Percentiles rank a stretch among this genome's conserved stretches.
phyloP scores from a whole-genome alignment of 2,797 vertebrate species.

The Chlorospingus flavigularis region DNA sequence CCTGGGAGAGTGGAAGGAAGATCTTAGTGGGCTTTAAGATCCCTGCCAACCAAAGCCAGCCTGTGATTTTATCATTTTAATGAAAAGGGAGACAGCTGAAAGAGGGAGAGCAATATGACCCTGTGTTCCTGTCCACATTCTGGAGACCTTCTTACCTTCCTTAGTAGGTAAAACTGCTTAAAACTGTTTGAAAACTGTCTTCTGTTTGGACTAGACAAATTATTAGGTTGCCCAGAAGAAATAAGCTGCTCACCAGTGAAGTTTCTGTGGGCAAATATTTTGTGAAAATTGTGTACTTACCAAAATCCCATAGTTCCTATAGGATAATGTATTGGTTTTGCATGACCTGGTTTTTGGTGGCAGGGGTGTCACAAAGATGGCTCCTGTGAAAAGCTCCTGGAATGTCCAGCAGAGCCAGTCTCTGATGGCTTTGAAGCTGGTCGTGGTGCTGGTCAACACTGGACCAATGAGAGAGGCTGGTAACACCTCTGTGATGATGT shows the following conservation, averaged over 20 bases:
- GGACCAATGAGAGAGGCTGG: too few relatives aligned
- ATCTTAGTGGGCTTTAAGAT: not conserved
- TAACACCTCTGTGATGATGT: too few relatives aligned
- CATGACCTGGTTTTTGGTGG: not conserved
- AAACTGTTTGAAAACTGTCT: not conserved
- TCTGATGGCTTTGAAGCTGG: too few relatives aligned
- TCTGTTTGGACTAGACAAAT: not conserved
- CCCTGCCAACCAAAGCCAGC: rapidly evolving
- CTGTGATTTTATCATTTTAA: not conserved
- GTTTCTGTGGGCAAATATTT: not conserved
- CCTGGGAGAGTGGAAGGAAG: not conserved
- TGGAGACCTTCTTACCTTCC: not conserved
- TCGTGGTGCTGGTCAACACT: too few relatives aligned
- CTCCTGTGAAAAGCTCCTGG: not conserved
- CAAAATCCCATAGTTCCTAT: not conserved
- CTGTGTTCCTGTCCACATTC: not conserved
- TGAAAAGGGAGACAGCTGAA: not conserved
- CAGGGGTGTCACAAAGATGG: too few relatives aligned
- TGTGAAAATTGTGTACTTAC: not conserved
- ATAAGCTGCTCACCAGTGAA: not conserved
- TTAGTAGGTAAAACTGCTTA: not conserved
- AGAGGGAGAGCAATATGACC: not conserved
- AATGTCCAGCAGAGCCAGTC: too few relatives aligned
- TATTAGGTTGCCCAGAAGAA: not conserved
- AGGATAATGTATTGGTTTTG: not conserved